Evolutionary conservation across 2,888 invertebrate species (phyloP).

Genomic region (Nephrotoma flavescens): DNA sequence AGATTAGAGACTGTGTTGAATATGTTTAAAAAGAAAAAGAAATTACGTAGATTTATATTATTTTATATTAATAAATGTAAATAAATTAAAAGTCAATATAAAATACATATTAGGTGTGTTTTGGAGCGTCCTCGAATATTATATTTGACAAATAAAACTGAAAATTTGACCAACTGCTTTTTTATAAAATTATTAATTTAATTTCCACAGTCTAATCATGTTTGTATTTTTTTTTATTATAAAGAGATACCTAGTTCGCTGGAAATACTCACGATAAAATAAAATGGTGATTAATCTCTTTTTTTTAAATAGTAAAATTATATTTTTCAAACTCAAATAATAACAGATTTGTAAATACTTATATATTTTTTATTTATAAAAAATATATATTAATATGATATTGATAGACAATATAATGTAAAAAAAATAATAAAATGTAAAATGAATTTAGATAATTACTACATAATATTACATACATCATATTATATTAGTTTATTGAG

Average conservation of each 20-base stretch:
- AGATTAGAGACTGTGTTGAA: not conserved
- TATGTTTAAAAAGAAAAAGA: not conserved
- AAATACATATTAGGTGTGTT: not conserved
- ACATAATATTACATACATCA: not conserved
- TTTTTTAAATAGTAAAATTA: not conserved
- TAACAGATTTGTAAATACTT: not conserved
- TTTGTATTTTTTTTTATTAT: not conserved
- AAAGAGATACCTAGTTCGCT: not conserved
- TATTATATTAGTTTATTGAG: not conserved
- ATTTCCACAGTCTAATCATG: not conserved
- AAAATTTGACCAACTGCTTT: not conserved
- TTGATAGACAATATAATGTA: not conserved
- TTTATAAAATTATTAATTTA: not conserved
- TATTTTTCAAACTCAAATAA: not conserved
- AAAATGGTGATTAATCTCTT: not conserved
- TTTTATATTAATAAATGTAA: not conserved
- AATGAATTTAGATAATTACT: not conserved
- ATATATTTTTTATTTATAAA: not conserved
- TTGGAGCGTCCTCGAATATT: not conserved
- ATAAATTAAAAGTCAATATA: not conserved
- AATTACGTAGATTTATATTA: not conserved
- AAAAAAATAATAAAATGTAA: not conserved
- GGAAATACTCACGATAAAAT: not conserved
- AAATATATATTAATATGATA: not conserved
- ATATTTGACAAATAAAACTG: not conserved